Conservation (phyloP, 2,888 invertebrate genomes). For the Pammene fasciana region DNA sequence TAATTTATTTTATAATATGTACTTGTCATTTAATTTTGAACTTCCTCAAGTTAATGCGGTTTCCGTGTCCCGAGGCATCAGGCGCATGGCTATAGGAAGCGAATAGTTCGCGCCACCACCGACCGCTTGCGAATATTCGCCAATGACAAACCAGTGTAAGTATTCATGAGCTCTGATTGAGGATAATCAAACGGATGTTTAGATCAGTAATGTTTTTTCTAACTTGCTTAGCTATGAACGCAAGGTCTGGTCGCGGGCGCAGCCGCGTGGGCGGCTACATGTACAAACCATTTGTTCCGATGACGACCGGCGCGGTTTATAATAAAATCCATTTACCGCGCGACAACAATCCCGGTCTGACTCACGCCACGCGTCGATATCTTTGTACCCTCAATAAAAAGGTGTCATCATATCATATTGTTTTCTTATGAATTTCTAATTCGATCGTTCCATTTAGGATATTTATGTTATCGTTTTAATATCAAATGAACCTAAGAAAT, state of each 20-base stretch:
- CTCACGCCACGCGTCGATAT: slow-evolving; percentile 49
- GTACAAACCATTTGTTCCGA: slow-evolving; percentile 76
- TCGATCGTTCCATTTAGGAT: slow-evolving; percentile 22
- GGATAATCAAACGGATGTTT: too few relatives aligned
- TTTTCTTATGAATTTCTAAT: slow-evolving; percentile 29
- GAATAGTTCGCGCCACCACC: neutral
- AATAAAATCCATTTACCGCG: slow-evolving; percentile 80
- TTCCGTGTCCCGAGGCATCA: slow-evolving; percentile 55
- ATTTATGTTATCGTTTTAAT: neutral
- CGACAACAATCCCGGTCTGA: slow-evolving; percentile 58
- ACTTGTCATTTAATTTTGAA: slow-evolving; percentile 46
- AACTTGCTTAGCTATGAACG: neutral
- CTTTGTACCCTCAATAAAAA: slow-evolving; percentile 37
- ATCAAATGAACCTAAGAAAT: neutral
- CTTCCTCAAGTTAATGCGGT: slow-evolving; percentile 53
- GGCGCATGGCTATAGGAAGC: slow-evolving; percentile 5
- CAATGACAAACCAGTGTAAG: neutral
- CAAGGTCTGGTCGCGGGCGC: slow-evolving; percentile 29
- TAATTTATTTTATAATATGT: slow-evolving; percentile 54
- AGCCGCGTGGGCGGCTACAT: slow-evolving; percentile 70
- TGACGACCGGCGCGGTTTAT: slow-evolving; percentile 70
- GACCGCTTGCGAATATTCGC: neutral
- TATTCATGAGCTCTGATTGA: neutral
- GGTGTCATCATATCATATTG: slow-evolving; percentile 21
- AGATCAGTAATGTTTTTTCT: too few relatives aligned